Evolutionary conservation across 1,140 invertebrate genomes (phyloP), one percentile per base, ranked within the genome.

Genomic region (Harpegnathos saltator): DNA sequence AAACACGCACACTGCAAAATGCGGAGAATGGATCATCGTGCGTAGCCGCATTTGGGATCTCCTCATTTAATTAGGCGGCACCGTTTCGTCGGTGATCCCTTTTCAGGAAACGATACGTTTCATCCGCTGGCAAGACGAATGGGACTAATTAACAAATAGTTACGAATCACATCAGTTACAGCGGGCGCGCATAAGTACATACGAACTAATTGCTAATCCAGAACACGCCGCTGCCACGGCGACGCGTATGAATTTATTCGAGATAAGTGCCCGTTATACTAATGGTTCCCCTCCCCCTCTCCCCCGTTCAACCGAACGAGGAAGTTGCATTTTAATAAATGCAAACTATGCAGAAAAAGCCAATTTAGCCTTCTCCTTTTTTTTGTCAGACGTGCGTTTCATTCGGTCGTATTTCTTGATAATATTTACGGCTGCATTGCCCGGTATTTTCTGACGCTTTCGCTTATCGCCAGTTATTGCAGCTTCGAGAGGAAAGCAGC

Each of bases 131-230:
- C 24, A 48, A 50, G 72, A 50, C 63, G 38, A 75, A 50, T 63
- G 72, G 63, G 58, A 63, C 38, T 74, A 74, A 63, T 74, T 74
- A 74, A 74, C 24, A 24, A 50, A 38, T 15, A 29, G 24, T 61
- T 62, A 74, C 72, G 29, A 63, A 74, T 74, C 62, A 48, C 24
- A 50, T 74, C 26, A 4, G 38, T 44, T 44, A 44, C n/a, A 74
- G 24, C 3, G 24, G 29, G 24, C 62, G 24, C 62, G 52, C 38
- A 48, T 74, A 61, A 63, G 58, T 74, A 44, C 38, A 44, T 44
- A 7, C 14, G 22, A 62, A 74, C 38, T 63, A 29, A 66, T 66
- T 48, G 48, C 63, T 48, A 50, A 62, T 48, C 11, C 33, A 62
- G n/a, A 62, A 5, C 22, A 56, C 38, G 38, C 3, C 38, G 38